Conservation (phyloP, 2,797 vertebrate genomes). For the Nasua narica region DNA sequence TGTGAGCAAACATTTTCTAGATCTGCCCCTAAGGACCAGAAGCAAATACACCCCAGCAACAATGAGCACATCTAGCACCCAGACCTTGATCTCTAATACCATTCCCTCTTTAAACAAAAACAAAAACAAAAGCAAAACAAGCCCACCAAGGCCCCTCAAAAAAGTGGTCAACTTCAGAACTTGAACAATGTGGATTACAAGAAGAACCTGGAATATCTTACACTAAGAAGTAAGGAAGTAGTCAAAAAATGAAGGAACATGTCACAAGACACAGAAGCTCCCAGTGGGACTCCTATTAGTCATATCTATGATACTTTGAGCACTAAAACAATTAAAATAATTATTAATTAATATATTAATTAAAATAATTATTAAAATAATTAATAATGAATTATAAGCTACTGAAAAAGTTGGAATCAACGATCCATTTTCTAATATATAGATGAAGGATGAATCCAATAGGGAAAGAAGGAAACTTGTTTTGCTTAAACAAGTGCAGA, state of each 20-base stretch:
- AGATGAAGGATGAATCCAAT: neutral
- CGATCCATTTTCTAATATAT: neutral
- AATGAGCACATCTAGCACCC: neutral
- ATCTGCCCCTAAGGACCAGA: neutral
- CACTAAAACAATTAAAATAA: neutral
- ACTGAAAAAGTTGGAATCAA: neutral
- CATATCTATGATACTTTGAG: neutral
- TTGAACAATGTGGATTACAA: neutral
- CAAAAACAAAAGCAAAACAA: neutral
- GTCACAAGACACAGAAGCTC: neutral
- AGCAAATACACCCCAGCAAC: neutral
- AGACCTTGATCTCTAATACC: neutral
- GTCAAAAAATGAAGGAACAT: neutral
- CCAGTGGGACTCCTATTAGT: neutral
- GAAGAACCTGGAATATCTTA: neutral
- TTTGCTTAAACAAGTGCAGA: neutral
- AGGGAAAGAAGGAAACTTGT: neutral
- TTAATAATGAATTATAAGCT: neutral
- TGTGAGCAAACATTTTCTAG: neutral
- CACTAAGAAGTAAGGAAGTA: neutral
- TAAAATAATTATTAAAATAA: too few species aligned
- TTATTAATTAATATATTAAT: too few species aligned
- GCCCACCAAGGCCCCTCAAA: neutral
- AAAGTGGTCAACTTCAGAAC: neutral
- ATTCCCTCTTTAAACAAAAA: neutral